phyloP scores from a whole-genome alignment of 2,888 invertebrate species.

The Lithophane socia region DNA sequence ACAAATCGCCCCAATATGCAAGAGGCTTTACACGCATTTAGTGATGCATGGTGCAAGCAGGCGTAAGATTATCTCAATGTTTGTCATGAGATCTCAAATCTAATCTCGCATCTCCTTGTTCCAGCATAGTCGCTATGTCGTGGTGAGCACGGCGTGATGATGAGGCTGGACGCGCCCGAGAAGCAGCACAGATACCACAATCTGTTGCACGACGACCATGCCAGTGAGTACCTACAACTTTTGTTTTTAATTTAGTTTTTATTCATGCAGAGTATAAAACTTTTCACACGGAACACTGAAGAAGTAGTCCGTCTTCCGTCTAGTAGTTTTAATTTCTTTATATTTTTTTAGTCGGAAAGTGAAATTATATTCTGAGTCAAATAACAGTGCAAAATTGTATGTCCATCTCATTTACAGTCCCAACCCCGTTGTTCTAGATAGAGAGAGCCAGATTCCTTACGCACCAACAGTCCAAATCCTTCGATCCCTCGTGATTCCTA shows the following conservation, averaged over 20 bases:
- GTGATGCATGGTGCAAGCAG: no score
- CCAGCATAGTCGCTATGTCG: constrained; percentile 78
- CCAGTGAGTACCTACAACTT: constrained; percentile 79
- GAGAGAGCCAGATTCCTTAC: not conserved
- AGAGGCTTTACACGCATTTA: no score
- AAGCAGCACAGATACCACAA: constrained; percentile 89
- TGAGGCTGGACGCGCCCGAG: constrained; percentile 87
- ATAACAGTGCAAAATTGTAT: no score
- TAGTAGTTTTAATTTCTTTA: constrained; percentile 5
- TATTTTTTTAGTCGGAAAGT: not conserved
- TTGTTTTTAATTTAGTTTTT: constrained; percentile 17
- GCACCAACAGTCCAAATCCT: not conserved
- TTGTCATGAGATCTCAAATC: constrained; percentile 1
- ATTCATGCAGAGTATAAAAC: constrained; percentile 6
- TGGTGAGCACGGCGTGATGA: constrained; percentile 87
- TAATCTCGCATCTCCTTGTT: constrained; percentile 42
- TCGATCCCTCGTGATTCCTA: no score
- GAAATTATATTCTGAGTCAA: not conserved
- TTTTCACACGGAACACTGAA: constrained; percentile 37
- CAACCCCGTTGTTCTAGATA: not conserved
- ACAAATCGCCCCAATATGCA: no score
- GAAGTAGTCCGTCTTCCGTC: constrained; percentile 16
- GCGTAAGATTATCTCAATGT: no score
- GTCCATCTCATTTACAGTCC: not conserved
- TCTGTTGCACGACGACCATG: constrained; percentile 88